Evolutionary conservation across 35 echinoderm and acorn worm genomes (phyloP), one percentile per base, ranked within the genome.

Genomic region (Lytechinus pictus): DNA sequence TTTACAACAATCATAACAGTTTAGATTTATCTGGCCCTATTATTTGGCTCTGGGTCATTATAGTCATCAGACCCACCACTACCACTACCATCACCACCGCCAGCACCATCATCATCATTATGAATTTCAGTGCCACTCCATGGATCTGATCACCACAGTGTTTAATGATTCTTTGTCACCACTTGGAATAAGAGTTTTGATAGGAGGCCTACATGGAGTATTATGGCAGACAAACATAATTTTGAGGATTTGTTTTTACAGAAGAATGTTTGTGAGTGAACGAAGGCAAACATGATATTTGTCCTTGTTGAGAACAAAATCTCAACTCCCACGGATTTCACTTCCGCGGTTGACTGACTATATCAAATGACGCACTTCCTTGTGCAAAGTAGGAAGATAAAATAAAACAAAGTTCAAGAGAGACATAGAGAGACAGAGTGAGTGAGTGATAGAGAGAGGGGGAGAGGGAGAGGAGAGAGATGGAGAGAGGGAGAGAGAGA

Each of bases 341-440:
- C 88, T 90, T 90, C 88, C 88, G 88, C 88, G 88, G 88, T 90
- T 6, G 88, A 90, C 88, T 90, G 88, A 90, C 88, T 90, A 33
- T 90, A 19, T 44, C 33, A 54, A 90, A 28, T 90, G 88, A 90
- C 88, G 88, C 52, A 90, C 88, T 90, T 90, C 88, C 88, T 28
- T 12, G 29, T 12, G 88, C 10, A 90, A 54, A 90, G 44, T 44
- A 90, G 88, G 52, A 52, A 90, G 88, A 90, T 90, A 90, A 54
- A 88, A 44, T 44, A 44, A 44, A 27, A 51, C 1, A 88, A 5
- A 51, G 86, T 14, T 14, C 9, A 87, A 9, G 3, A 88, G 27
- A 16, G 86, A 88, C 16, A 90, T 44, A 90, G 52, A 90, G 27
- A 90, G 52, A 33, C 28, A 6, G 12, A 90, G 27, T 9, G 16